Base-by-base conservation (phyloP, 2,888 invertebrate genomes). In the Nowickia ferox region DNA sequence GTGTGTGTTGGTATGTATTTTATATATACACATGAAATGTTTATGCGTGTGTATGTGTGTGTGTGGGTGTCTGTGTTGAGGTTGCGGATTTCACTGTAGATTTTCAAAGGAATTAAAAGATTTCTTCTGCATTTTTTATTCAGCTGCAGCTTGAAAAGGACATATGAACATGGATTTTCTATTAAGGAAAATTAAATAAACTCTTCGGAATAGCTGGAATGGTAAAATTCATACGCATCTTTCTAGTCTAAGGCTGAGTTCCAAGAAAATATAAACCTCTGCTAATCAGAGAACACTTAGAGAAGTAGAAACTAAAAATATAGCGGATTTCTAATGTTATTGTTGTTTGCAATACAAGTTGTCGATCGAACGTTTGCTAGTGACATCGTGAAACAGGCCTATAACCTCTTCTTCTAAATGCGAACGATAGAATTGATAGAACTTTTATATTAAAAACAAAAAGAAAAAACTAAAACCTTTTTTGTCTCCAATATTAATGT, bases 111-210 rank as follows among this genome's bases (percentile, higher is more conserved):
- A 88, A 88, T 88, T 87, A 87, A 88, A 88, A 86, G 86, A 88
- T 88, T 87, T 87, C 79, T 44, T 69, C 66, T 53, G 13, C 55
- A 68, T 1, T 84, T 87, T 80, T 72, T 66, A 59, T 30, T 4
- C 30, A 30, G n/a, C 6, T 65, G n/a, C 22, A 66, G 40, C 66
- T 68, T 80, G 30, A 69, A 77, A 74, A 68, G 80, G 80, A 81
- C 79, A 75, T 55, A 79, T 78, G 89, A 89, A 89, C 90, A 90
- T 86, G 89, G 89, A 90, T 89, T 90, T 89, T 89, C 90, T 88
- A 89, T 90, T 91, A 89, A 89, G 88, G 90, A 88, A 91, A 91
- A 91, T 91, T 90, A 91, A 90, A 90, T 90, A 88, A 84, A 87
- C 72, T 80, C 76, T 80, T 83, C 83, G 72, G 76, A 66, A 72